Evolutionary conservation across 2,113 vertebrate genomes (phyloP).

Genomic region (Corvus moneduloides): DNA sequence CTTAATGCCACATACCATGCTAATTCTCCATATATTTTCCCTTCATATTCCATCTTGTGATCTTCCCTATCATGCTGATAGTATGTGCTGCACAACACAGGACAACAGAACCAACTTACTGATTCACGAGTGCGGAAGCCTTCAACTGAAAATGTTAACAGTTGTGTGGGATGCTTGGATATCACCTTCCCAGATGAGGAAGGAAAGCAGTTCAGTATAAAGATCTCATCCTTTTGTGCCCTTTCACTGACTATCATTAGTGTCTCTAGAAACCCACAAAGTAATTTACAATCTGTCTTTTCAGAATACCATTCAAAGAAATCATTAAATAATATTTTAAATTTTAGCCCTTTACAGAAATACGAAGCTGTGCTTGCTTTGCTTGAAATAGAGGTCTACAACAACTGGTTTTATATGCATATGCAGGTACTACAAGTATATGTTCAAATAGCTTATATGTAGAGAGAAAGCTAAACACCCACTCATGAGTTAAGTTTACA

Average conservation of each 20-base stretch:
- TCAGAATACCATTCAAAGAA: background rate
- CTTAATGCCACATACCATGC: background rate
- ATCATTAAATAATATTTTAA: background rate
- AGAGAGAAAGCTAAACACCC: background rate
- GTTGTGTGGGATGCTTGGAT: background rate
- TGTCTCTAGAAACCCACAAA: background rate
- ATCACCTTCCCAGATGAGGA: background rate
- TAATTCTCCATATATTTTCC: background rate
- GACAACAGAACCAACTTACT: background rate
- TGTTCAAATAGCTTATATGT: background rate
- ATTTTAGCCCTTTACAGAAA: background rate
- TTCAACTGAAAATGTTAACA: background rate
- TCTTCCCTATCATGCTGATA: background rate
- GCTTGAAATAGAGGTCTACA: background rate
- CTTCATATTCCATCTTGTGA: background rate
- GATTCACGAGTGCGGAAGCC: background rate
- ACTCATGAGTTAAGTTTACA: background rate
- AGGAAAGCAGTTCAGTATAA: background rate
- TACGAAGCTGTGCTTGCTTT: accelerated
- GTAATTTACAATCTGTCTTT: background rate
- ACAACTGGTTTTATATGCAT: background rate
- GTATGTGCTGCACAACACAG: background rate
- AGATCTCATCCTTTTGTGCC: background rate
- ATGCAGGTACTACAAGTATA: background rate
- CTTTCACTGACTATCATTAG: accelerated